Evolutionary conservation across 2,797 vertebrate species (phyloP), one percentile per base, ranked within the genome.

Genomic region (Molothrus aeneus): DNA sequence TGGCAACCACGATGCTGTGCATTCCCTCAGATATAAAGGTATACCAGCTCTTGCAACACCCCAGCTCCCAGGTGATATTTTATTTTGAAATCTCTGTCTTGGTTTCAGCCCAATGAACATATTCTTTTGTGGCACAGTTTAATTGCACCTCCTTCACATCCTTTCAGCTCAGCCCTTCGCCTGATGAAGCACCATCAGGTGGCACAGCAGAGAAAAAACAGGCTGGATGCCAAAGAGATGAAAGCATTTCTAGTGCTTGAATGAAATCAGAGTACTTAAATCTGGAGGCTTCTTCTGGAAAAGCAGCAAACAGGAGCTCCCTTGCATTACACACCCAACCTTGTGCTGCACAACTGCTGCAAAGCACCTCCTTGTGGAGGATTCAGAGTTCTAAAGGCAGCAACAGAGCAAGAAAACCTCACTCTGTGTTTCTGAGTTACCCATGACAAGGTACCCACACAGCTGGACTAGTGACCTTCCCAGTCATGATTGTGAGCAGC

Each of bases 121-220:
- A 77, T 75, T 64, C 36, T 66, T 81, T 18, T 61, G 56, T 15
- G 40, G 32, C 45, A 65, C 15, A 19, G 60, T 87, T 95, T 84
- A 90, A 82, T 66, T 86, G 48, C 59, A 61, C 31, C 59, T 79
- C 71, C 29, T 84, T 92, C 88, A 64, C 26, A 68, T 74, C 42
- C 48, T 78, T 90, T 51, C 80, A 81, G 75, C 80, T 87, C 90
- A 85, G 69, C 64, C 63, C 61, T 85, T 60, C 0, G 0, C 50
- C 77, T 86, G 70, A 86, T 63, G 85, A 92, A 95, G 68, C 77
- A 90, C 90, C 72, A 90, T 95, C 81, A 95, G 82, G 79, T 84
- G 87, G 63, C 50, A 92, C n/a, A 82, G 56, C 36, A 80, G 54
- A 54, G 81, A 29, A 77, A 40, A 65, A 4, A 0, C 51, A 77